Evolutionary conservation across 2,113 vertebrate species (phyloP).

Genomic region (Nycticorax nycticorax): DNA sequence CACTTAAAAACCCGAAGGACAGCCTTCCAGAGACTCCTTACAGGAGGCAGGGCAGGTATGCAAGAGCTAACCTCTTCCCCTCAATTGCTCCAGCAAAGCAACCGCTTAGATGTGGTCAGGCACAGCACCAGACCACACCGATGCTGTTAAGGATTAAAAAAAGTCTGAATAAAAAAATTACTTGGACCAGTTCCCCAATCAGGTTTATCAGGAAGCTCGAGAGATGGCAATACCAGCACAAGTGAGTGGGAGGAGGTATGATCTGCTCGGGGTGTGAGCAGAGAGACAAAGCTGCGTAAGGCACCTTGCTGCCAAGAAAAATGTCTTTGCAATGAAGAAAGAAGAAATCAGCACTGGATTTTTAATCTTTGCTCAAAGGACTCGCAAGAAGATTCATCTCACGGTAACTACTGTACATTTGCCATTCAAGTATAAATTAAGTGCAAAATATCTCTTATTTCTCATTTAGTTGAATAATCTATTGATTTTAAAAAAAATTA

Average conservation of each 20-base stretch:
- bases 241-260: background rate
- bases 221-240: background rate
- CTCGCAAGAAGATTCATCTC: background rate
- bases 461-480: background rate
- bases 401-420: background rate
- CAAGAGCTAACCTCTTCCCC: background rate
- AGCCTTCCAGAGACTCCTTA: background rate
- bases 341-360: background rate
- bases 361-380: background rate
- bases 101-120: background rate
- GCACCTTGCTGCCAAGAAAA: background rate
- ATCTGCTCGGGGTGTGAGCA: background rate
- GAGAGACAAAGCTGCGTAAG: background rate
- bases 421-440: background rate
- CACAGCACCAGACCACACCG: background rate
- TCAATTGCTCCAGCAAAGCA: background rate
- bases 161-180: background rate
- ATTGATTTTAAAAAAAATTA: background rate
- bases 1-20: background rate
- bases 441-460: background rate
- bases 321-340: background rate
- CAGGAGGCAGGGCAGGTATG: background rate
- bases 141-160: background rate
- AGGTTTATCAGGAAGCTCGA: conserved; percentile 31
- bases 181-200: background rate